phyloP scores from a whole-genome alignment of 2,888 invertebrate genomes.

The Cryptocephalus primarius region DNA sequence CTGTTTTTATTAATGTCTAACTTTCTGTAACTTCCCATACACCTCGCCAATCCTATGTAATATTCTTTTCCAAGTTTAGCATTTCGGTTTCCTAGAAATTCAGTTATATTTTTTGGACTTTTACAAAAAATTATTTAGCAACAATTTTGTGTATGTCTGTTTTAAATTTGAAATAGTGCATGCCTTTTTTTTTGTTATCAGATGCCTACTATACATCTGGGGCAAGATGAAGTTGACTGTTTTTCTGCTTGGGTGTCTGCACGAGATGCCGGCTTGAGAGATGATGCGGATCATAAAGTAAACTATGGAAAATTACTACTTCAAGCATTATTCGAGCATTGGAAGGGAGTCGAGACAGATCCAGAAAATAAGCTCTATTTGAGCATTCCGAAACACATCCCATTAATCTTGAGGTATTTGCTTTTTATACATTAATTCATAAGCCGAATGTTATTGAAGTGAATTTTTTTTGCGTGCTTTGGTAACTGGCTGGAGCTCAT shows the following conservation, averaged over 20 bases:
- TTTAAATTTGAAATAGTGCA: not conserved
- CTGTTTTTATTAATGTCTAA: too few species aligned
- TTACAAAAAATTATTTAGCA: not conserved
- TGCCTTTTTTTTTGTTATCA: constrained; percentile 34
- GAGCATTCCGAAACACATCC: constrained; percentile 89
- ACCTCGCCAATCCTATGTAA: too few species aligned
- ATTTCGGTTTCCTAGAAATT: constrained; percentile 50
- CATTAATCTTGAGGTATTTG: constrained; percentile 65
- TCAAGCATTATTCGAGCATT: constrained; percentile 90
- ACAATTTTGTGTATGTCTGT: not conserved
- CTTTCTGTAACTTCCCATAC: too few species aligned
- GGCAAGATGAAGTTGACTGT: constrained; percentile 95
- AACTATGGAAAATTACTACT: constrained; percentile 91
- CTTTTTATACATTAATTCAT: too few species aligned
- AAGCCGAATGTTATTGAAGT: too few species aligned
- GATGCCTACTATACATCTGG: constrained; percentile 93
- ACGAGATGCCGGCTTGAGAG: constrained; percentile 75
- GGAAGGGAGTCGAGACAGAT: constrained; percentile 64
- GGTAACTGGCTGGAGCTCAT: too few species aligned
- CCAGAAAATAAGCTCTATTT: constrained; percentile 70
- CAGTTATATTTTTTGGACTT: not conserved
- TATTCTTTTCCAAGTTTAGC: too few species aligned
- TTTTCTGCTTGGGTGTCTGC: constrained; percentile 98
- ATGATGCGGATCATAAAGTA: constrained; percentile 75
- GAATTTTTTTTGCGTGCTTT: too few species aligned